These are phyloP conservation scores for Ichneumoninae sp. DNA, from an alignment of 2,888 invertebrate species.

Conservation along the genomic window DNA sequence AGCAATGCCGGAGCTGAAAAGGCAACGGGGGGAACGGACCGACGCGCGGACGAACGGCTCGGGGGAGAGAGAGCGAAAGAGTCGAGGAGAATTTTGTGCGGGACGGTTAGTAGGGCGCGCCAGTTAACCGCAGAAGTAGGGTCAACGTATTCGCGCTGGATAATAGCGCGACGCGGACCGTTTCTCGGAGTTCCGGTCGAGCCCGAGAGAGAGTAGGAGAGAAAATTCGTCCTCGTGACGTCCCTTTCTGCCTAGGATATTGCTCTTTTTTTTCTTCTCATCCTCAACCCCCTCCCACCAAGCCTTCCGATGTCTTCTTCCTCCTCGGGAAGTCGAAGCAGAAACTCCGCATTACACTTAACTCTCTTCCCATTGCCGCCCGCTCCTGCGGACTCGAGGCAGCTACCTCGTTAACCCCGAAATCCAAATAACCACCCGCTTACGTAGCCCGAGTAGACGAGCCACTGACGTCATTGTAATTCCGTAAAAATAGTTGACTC, in stretches of 20 bases:
- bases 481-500: slow-evolving; percentile 72
- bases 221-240: slow-evolving; percentile 42
- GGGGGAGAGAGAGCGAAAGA: slow-evolving; percentile 20
- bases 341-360: not conserved
- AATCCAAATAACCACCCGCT: slow-evolving; percentile 65
- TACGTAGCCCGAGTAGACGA: slow-evolving; percentile 16
- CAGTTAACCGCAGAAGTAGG: slow-evolving; percentile 76
- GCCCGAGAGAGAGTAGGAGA: not conserved
- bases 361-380: slow-evolving; percentile 3
- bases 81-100: slow-evolving; percentile 66
- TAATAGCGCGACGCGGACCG: slow-evolving; percentile 68
- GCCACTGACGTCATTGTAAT: slow-evolving; percentile 73
- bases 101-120: slow-evolving; percentile 80
- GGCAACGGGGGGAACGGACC: slow-evolving; percentile 5
- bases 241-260: slow-evolving; percentile 45
- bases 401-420: slow-evolving; percentile 65
- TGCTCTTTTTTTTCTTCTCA: slow-evolving; percentile 25
- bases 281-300: not conserved
- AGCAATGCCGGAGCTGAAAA: slow-evolving; percentile 38
- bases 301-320: slow-evolving; percentile 38
- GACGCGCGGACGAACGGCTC: not conserved
- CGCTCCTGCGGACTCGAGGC: slow-evolving; percentile 11
- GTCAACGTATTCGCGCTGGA: slow-evolving; percentile 77
- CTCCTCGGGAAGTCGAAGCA: slow-evolving; percentile 42
- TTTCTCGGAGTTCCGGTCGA: slow-evolving; percentile 44